phyloP scores from a whole-genome alignment of 2,888 invertebrate species.

The Andrena haemorrhoa region DNA sequence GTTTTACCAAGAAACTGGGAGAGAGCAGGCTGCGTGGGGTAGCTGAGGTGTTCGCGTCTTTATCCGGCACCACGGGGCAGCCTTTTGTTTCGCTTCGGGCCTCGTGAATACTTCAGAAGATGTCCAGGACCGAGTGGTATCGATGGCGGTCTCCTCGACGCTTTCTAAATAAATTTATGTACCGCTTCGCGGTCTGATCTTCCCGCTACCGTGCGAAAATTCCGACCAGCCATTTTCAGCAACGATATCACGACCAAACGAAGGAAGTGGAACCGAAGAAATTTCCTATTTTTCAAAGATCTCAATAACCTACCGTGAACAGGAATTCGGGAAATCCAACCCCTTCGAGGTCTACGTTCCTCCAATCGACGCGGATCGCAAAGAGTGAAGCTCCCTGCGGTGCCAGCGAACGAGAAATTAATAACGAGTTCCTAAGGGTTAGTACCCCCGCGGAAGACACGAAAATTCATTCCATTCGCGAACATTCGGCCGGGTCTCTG shows the following conservation, averaged over 20 bases:
- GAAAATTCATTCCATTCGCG: slow-evolving; percentile 79
- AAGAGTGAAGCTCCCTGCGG: slow-evolving; percentile 33
- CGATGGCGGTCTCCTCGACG: slow-evolving; percentile 49
- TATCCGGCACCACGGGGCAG: slow-evolving; percentile 65
- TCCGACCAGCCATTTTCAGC: not conserved
- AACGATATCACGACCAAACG: not conserved
- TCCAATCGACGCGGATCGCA: slow-evolving; percentile 1
- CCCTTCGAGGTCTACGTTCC: no score
- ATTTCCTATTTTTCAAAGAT: not conserved
- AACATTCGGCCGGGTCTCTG: slow-evolving; percentile 75
- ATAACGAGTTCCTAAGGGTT: slow-evolving; percentile 75
- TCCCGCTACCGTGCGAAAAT: slow-evolving; percentile 17
- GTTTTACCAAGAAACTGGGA: slow-evolving; percentile 64
- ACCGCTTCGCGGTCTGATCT: not conserved
- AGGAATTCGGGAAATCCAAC: slow-evolving; percentile 22
- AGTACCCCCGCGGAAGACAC: slow-evolving; percentile 68
- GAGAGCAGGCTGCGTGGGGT: slow-evolving; percentile 62
- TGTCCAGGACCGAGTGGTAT: slow-evolving; percentile 53
- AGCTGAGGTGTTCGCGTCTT: slow-evolving; percentile 65
- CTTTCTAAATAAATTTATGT: slow-evolving; percentile 43
- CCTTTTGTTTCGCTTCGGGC: slow-evolving; percentile 68
- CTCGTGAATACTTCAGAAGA: slow-evolving; percentile 70
- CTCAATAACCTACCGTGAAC: not conserved
- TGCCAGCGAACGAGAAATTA: slow-evolving; percentile 72
- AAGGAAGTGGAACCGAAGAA: not conserved